These are phyloP conservation scores for Nemopilema nomurai DNA, from an alignment of 30 jellyfish, hydroid and myxozoan species.

Conservation along the genomic window DNA sequence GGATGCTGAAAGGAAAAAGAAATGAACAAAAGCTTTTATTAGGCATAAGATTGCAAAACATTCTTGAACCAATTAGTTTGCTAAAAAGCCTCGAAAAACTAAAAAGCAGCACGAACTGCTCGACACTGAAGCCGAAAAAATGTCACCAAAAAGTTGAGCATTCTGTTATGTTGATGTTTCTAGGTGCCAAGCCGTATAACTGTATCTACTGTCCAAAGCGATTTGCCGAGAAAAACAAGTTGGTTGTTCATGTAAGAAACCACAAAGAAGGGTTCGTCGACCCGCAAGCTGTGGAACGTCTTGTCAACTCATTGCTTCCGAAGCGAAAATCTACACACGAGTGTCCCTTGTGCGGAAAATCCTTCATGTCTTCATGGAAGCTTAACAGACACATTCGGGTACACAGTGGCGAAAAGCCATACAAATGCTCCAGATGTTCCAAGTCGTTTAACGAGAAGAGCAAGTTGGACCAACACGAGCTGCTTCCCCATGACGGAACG, in stretches of 20 bases:
- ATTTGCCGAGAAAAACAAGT: conserved; percentile 67
- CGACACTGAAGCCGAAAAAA: too few relatives aligned
- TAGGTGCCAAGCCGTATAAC: conserved; percentile 74
- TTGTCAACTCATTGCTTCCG: conserved; percentile 53
- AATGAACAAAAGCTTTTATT: too few relatives aligned
- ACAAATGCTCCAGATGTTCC: conserved; percentile 57
- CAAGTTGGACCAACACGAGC: conserved; percentile 60
- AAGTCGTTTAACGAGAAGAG: conserved; percentile 57
- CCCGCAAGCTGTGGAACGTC: conserved; percentile 65
- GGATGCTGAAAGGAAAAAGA: too few relatives aligned
- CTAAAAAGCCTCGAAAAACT: too few relatives aligned
- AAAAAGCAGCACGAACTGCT: too few relatives aligned
- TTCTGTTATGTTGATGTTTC: neutral
- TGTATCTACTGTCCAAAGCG: conserved; percentile 74
- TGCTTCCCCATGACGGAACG: conserved; percentile 59
- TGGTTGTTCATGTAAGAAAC: conserved; percentile 46
- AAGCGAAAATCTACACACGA: conserved; percentile 58
- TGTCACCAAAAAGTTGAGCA: neutral
- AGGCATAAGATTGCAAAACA: too few relatives aligned
- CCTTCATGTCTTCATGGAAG: conserved; percentile 66
- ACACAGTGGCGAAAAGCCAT: conserved; percentile 71
- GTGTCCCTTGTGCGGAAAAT: conserved; percentile 46
- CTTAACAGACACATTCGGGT: conserved; percentile 63
- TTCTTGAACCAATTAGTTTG: too few relatives aligned
- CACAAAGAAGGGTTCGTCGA: conserved; percentile 71